Evolutionary conservation across 2,113 vertebrate species (phyloP).

Genomic region (Sapayoa aenigma): DNA sequence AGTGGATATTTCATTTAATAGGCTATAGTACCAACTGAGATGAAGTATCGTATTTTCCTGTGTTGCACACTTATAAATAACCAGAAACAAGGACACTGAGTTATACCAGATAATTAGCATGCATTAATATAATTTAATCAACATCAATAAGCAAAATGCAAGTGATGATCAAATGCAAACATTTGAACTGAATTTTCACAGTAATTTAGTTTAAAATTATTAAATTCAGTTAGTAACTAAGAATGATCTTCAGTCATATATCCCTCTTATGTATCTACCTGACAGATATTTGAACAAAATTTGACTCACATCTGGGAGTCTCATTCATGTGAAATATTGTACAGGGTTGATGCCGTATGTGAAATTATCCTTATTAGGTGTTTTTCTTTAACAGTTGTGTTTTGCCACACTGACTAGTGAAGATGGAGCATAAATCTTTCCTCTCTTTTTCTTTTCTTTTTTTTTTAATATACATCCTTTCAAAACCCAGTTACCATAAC

Average conservation of each 20-base stretch:
- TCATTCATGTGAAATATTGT: constrained; percentile 61
- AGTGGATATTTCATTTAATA: background rate
- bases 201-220: constrained; percentile 2
- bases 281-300: constrained; percentile 8
- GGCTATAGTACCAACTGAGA: background rate
- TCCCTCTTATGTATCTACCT: background rate
- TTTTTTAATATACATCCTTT: constrained; percentile 17
- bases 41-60: background rate
- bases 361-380: constrained; percentile 63
- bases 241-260: background rate
- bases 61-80: background rate
- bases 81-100: background rate
- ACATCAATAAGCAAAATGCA: background rate
- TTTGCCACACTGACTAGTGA: constrained; percentile 62
- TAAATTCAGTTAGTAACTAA: constrained; percentile 9
- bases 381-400: constrained; percentile 49
- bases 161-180: background rate
- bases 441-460: background rate
- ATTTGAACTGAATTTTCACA: constrained; percentile 4
- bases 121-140: background rate
- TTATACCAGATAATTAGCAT: background rate
- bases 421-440: constrained; percentile 52
- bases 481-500: constrained; percentile 67
- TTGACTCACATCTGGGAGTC: constrained; percentile 40
- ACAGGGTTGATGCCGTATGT: constrained; percentile 58